These are phyloP conservation scores for Sabellastarte sp. DNA, from an alignment of 2,888 invertebrate species.

Conservation along the genomic window DNA sequence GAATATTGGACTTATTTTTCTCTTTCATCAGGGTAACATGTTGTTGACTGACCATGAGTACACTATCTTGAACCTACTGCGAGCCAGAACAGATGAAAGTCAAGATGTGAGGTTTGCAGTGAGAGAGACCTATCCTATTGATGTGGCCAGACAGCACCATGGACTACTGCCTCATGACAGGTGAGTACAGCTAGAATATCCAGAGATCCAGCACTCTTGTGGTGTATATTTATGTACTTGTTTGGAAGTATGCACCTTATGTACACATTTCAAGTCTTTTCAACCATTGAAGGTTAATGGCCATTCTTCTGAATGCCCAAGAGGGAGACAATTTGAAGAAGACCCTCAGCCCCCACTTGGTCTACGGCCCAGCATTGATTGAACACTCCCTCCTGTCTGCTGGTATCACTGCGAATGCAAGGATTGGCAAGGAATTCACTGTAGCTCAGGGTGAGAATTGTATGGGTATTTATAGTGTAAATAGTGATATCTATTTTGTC, in stretches of 20 bases:
- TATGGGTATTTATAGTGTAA: too few species aligned
- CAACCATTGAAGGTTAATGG: constrained; percentile 18
- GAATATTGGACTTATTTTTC: too few species aligned
- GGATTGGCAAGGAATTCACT: constrained; percentile 67
- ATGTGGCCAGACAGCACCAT: constrained; percentile 45
- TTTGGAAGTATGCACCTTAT: neutral
- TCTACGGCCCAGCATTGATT: constrained; percentile 87
- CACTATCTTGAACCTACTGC: constrained; percentile 86
- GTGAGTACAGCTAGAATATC: too few species aligned
- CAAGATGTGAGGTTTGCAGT: constrained; percentile 88
- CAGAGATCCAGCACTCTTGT: neutral
- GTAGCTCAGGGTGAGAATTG: neutral
- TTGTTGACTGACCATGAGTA: constrained; percentile 87
- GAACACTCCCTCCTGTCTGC: constrained; percentile 81
- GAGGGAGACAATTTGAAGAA: constrained; percentile 78
- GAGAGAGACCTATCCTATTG: constrained; percentile 76
- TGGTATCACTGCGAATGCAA: constrained; percentile 67
- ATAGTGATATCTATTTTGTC: too few species aligned
- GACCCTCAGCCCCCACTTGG: constrained; percentile 77
- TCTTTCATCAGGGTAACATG: constrained; percentile 77
- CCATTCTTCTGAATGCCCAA: constrained; percentile 56
- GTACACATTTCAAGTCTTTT: neutral
- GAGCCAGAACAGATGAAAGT: constrained; percentile 80
- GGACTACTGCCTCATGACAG: constrained; percentile 41
- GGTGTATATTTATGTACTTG: neutral